Evolutionary conservation across 30 jellyfish, hydroid and myxozoan species (phyloP).

Genomic region (Hydra vulgaris): DNA sequence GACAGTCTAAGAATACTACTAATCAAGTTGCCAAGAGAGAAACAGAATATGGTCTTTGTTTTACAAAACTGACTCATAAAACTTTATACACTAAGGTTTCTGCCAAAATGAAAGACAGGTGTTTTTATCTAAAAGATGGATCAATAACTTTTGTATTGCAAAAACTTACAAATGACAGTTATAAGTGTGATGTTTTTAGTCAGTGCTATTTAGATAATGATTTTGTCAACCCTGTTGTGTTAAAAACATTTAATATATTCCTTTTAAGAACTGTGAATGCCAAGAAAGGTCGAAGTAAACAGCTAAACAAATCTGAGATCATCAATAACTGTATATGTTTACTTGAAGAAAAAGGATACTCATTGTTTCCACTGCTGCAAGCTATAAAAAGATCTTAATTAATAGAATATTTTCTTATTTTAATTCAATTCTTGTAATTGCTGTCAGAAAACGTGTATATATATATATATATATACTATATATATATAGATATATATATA

Average conservation of each 20-base stretch:
- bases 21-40: slow-evolving; percentile 14
- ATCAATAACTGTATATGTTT: not conserved
- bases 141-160: not conserved
- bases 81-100: not conserved
- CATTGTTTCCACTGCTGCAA: not conserved
- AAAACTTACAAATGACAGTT: not conserved
- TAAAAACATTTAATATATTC: not conserved
- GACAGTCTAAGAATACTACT: slow-evolving; percentile 1
- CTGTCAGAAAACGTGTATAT: not conserved
- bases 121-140: not conserved
- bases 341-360: not conserved
- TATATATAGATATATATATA: no score
- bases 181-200: not conserved
- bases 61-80: not conserved
- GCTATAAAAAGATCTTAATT: not conserved
- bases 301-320: not conserved
- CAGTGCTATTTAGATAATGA: not conserved
- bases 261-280: not conserved
- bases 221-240: not conserved
- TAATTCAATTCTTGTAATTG: not conserved
- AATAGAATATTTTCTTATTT: no score
- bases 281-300: not conserved
- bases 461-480: no score
- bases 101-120: not conserved
- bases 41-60: not conserved